Percentiles rank a stretch among this genome's conserved stretches.
These are phyloP conservation scores for Hydrotaea cyrtoneurina DNA, from an alignment of 2,888 invertebrate species.

Conservation along the genomic window DNA sequence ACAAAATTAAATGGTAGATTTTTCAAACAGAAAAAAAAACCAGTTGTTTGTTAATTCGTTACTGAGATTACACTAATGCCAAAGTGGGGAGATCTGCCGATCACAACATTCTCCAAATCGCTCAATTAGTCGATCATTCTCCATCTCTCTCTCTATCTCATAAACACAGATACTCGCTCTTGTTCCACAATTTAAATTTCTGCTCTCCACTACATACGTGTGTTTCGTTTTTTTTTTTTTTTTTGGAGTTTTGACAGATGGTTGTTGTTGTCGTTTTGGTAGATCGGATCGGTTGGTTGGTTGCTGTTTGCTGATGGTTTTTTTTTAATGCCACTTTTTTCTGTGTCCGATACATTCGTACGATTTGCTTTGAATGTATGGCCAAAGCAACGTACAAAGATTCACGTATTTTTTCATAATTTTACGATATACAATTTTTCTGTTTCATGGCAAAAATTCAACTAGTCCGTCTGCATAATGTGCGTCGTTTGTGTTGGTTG, in stretches of 20 bases:
- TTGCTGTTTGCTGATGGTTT: constrained; percentile 6
- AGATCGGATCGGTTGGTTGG: neutral
- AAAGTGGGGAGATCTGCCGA: constrained; percentile 17
- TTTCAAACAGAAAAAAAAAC: neutral
- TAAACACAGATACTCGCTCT: neutral
- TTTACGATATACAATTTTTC: constrained; percentile 60
- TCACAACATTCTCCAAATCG: neutral
- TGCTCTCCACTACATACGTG: neutral
- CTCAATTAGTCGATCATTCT: constrained; percentile 1
- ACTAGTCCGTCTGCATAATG: neutral
- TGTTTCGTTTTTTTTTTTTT: neutral
- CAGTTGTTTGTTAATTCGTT: constrained; percentile 17
- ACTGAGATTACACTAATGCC: constrained; percentile 8
- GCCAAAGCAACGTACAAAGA: constrained; percentile 19
- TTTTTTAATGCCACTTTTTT: constrained; percentile 10
- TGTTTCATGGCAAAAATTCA: constrained; percentile 23
- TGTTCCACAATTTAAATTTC: neutral
- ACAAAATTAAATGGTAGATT: neutral
- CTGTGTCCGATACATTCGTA: neutral
- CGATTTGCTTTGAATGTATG: constrained; percentile 26
- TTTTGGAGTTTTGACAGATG: constrained; percentile 11
- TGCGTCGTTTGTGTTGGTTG: neutral
- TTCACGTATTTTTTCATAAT: constrained; percentile 65
- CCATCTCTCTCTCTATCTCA: neutral
- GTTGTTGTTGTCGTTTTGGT: neutral